Evolutionary conservation across 2,888 invertebrate species (phyloP), one percentile per base, ranked within the genome.

Genomic region (Lycia hirtaria): DNA sequence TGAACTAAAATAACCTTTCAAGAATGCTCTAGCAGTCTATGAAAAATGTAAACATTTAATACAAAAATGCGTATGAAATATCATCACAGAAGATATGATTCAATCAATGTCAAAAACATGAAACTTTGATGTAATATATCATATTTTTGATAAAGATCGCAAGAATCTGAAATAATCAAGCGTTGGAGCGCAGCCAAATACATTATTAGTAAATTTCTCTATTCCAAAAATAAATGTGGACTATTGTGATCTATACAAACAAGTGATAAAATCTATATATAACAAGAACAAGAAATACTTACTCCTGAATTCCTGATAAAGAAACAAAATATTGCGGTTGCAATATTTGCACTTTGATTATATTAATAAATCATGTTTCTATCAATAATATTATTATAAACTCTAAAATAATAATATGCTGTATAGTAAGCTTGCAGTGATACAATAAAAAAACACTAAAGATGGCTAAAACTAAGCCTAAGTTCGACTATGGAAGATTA

Each of bases 201-300:
- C 56, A 64, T 56, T 56, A 62, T 64, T 62, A 54, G 59, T 56
- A 43, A 66, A 68, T 71, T 72, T 71, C 65, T 73, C 65, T 62
- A 72, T 71, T 73, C 73, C 70, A 74, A 72, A 75, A 76, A 78
- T 73, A 78, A 71, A 76, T 73, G 64, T 68, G 66, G 69, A 67
- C 69, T 65, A 76, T 75, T 73, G 71, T 76, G 67, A 66, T 62
- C 62, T 54, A 47, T 45, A 50, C 38, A 35, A 55, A 24, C 19
- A n/a, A 30, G n/a, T 12, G n/a, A n/a, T 30, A 12, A 30, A 30
- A 30, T 10, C 10, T 4, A n/a, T 2, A 0, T 30, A 0, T n/a
- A 30, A 30, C 3, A 9, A 7, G 24, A 7, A 1, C 9, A 7
- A 7, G 24, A n/a, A n/a, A n/a, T n/a, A n/a, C n/a, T n/a, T n/a